Base-by-base conservation (phyloP, 2,113 vertebrate species). In the Oryzias woworae region DNA sequence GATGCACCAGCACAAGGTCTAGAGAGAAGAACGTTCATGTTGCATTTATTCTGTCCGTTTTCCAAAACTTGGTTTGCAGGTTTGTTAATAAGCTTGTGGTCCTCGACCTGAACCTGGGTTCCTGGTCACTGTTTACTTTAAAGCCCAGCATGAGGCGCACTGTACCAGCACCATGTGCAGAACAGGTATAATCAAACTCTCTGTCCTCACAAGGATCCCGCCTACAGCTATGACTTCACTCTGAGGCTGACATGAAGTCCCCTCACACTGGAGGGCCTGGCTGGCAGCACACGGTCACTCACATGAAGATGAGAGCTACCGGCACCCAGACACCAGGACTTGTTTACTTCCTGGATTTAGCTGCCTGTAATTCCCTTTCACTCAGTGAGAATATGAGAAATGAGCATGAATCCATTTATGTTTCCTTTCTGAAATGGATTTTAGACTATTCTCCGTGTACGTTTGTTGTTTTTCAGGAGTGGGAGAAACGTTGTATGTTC, bases 261-360 rank as follows among this genome's bases (percentile, higher is more conserved):
- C 20, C 67, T 66, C 62, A 16, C 75, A 69, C 64, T 69, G 62
- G 72, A 36, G 43, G 66, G 58, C 62, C 61, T 10, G 49, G 54
- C 62, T 75, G 7, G 66, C 63, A 67, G 81, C 88, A 87, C 87
- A 73, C 87, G 84, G 76, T 69, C 55, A 72, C 85, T 90, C 85
- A 56, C 85, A 87, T 86, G 86, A 84, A 84, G 64, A 71, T 75
- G 71, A 83, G 69, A 56, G 64, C 71, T 51, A 69, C 20, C 20
- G 20, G 20, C 20, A 20, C 20, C 13, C 53, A 70, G 55, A 71
- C 44, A 64, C 52, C 51, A 52, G 65, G 51, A 59, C 57, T 48
- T 10, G 65, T 70, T 74, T 51, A 71, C 79, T 74, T 31, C 46
- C 54, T 63, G 74, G 69, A 71, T 75, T 69, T 51, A 67, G 4